phyloP scores from a whole-genome alignment of 2,797 vertebrate genomes.

The Heliangelus exortis region DNA sequence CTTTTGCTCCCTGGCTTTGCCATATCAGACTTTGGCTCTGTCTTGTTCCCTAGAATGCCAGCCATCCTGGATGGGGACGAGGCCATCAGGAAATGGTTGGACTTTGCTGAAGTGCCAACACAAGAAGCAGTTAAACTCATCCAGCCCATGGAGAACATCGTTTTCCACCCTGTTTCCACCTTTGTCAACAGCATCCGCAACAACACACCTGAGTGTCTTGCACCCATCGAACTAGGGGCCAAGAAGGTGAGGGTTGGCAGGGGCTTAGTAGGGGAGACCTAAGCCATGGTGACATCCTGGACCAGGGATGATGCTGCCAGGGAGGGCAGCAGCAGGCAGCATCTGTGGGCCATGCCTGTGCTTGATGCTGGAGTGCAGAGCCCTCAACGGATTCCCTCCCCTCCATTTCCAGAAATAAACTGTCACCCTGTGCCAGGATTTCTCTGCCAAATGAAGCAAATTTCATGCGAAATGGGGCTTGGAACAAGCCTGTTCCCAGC shows the following conservation, averaged over 20 bases:
- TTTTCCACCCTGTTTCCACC: conserved; percentile 90
- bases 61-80: conserved; percentile 93
- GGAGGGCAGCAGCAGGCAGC: neutral
- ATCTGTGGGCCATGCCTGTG: neutral
- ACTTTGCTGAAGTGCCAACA: conserved; percentile 90
- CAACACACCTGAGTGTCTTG: conserved; percentile 87
- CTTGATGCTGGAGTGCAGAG: neutral
- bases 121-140: conserved; percentile 90
- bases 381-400: neutral
- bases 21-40: rapidly evolving
- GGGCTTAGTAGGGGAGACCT: neutral
- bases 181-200: conserved; percentile 91
- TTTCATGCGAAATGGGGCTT: conserved; percentile 26
- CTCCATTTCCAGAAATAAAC: conserved; percentile 1
- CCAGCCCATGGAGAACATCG: conserved; percentile 84
- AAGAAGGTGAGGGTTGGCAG: conserved; percentile 79
- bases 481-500: neutral
- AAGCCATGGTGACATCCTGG: rapidly evolving
- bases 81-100: conserved; percentile 90
- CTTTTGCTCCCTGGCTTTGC: neutral
- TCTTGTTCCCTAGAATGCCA: conserved; percentile 87
- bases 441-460: conserved; percentile 15
- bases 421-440: neutral
- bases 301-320: neutral
- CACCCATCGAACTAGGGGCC: conserved; percentile 77